Evolutionary conservation across 2,888 invertebrate genomes (phyloP).

Genomic region (Azorinus chamasolen): DNA sequence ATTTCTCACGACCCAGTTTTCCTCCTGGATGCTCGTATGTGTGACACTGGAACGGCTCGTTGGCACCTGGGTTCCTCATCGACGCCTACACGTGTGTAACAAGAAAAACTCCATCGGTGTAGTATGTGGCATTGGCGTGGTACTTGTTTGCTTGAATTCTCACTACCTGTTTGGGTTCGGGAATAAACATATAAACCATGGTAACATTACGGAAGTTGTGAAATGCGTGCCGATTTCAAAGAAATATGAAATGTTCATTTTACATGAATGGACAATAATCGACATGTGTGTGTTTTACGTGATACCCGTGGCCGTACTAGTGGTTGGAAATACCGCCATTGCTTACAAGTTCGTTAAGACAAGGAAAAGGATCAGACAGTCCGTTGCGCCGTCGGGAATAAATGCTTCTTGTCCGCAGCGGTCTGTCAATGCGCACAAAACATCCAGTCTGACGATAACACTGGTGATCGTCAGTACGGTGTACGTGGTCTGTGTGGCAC

Average conservation of each 20-base stretch:
- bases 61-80: constrained; percentile 45
- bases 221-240: constrained; percentile 37
- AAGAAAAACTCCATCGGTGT: constrained; percentile 19
- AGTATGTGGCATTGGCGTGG: constrained; percentile 17
- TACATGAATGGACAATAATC: constrained; percentile 52
- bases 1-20: constrained; percentile 49
- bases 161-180: constrained; percentile 56
- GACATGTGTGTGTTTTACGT: constrained; percentile 56
- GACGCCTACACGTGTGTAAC: constrained; percentile 22
- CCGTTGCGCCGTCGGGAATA: constrained; percentile 29
- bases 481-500: constrained; percentile 54
- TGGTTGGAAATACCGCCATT: constrained; percentile 49
- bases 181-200: constrained; percentile 4
- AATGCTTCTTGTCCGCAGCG: too few relatives aligned
- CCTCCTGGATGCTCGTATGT: constrained; percentile 62
- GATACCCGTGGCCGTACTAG: constrained; percentile 46
- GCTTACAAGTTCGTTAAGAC: constrained; percentile 51
- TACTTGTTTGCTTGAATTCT: constrained; percentile 25
- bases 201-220: constrained; percentile 23
- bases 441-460: constrained; percentile 45
- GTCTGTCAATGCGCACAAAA: neutral
- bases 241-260: constrained; percentile 36
- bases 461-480: constrained; percentile 47
- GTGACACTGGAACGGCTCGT: constrained; percentile 51
- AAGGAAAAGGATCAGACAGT: constrained; percentile 11